Percentiles rank a stretch among this genome's conserved stretches.
phyloP scores from a whole-genome alignment of 1,140 invertebrate genomes.

The Centruroides sculpturatus region DNA sequence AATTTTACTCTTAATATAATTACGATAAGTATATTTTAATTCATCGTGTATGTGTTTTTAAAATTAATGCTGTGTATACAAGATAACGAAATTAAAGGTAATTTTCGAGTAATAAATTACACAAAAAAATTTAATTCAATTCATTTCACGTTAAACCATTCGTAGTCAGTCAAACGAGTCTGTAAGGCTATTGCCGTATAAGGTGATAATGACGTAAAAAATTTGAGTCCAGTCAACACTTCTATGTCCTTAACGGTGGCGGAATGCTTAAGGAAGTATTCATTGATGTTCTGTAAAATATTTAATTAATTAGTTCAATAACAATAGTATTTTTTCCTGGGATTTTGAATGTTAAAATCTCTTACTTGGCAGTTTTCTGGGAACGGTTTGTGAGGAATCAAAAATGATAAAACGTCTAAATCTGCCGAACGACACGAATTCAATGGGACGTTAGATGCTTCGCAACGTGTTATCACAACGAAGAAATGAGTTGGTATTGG shows the following conservation, averaged over 20 bases:
- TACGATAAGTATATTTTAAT: too few species aligned
- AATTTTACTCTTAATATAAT: too few species aligned
- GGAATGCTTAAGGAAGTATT: background rate
- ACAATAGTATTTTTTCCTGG: background rate
- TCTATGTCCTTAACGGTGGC: slow-evolving; percentile 8
- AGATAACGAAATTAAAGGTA: too few species aligned
- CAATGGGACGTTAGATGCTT: background rate
- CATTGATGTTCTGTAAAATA: background rate
- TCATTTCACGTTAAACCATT: too few species aligned
- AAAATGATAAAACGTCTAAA: background rate
- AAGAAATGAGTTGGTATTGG: slow-evolving; percentile 10
- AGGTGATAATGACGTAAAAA: slow-evolving; percentile 6
- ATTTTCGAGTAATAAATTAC: too few species aligned
- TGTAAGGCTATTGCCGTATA: slow-evolving; percentile 8
- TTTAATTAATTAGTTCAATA: too few species aligned
- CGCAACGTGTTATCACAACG: slow-evolving; percentile 7
- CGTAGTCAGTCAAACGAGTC: background rate
- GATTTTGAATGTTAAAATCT: background rate
- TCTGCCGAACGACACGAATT: slow-evolving; percentile 4
- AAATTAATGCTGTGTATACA: too few species aligned
- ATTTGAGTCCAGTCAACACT: slow-evolving; percentile 9
- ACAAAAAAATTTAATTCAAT: too few species aligned
- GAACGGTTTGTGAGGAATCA: slow-evolving; percentile 6
- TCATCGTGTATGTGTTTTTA: too few species aligned
- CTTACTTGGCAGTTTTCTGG: slow-evolving; percentile 10